Conservation (phyloP, 2,113 vertebrate species). For the Nettapus auritus region DNA sequence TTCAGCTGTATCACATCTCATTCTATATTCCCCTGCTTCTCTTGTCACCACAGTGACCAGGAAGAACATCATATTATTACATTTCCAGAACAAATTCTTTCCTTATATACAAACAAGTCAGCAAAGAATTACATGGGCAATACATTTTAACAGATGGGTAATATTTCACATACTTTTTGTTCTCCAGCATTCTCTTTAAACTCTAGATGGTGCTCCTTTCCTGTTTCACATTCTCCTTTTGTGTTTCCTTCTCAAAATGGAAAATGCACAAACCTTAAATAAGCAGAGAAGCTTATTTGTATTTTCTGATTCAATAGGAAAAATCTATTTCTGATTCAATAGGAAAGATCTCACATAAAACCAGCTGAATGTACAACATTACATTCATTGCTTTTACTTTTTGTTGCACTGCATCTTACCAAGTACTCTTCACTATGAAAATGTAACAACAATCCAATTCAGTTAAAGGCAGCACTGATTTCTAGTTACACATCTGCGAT, state of each 20-base stretch:
- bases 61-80: background rate
- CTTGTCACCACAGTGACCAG: background rate
- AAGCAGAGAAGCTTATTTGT: background rate
- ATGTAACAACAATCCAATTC: background rate
- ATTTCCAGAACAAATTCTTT: background rate
- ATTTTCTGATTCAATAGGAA: background rate
- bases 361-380: background rate
- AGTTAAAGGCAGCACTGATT: conserved; percentile 20
- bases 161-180: background rate
- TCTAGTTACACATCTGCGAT: background rate
- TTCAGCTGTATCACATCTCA: background rate
- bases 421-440: background rate
- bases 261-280: background rate
- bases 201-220: conserved; percentile 38
- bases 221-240: background rate
- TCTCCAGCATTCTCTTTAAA: background rate
- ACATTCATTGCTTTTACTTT: background rate
- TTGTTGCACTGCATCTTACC: background rate
- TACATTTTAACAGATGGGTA: background rate
- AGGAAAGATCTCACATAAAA: background rate
- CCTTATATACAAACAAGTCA: background rate
- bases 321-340: background rate
- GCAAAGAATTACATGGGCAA: background rate
- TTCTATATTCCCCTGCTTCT: background rate
- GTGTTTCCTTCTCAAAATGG: background rate